These are phyloP conservation scores for Aulostomus chinensis DNA, from an alignment of 2,797 vertebrate species.

Conservation along the genomic window DNA sequence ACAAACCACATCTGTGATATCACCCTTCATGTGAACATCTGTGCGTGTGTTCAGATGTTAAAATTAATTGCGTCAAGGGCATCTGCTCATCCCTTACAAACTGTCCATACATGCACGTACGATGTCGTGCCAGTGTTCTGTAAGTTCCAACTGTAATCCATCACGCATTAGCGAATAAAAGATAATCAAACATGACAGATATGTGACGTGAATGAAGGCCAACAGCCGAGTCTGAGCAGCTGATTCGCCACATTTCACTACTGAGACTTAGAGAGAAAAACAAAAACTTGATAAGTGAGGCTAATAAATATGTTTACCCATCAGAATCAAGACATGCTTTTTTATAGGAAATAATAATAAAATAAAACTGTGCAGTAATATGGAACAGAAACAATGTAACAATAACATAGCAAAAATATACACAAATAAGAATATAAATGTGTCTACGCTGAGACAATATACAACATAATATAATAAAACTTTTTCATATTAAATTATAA, in stretches of 20 bases:
- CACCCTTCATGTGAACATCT: slow-evolving; percentile 10
- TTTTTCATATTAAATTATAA: no score
- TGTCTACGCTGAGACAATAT: no score
- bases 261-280: no score
- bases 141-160: slow-evolving; percentile 10
- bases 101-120: not conserved
- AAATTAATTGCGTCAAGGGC: not conserved
- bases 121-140: not conserved
- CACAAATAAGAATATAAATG: no score
- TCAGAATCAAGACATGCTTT: no score
- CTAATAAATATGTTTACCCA: no score
- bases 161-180: slow-evolving; percentile 21
- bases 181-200: slow-evolving; percentile 8
- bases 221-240: slow-evolving; percentile 3
- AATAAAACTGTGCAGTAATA: no score
- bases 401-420: no score
- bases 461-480: no score
- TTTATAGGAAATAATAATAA: no score
- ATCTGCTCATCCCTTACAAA: not conserved
- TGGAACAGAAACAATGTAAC: no score
- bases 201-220: not conserved
- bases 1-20: not conserved
- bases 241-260: slow-evolving; percentile 1
- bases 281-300: no score
- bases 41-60: not conserved